Conservation (phyloP, 2,888 invertebrate species). For the Emmelina monodactyla region DNA sequence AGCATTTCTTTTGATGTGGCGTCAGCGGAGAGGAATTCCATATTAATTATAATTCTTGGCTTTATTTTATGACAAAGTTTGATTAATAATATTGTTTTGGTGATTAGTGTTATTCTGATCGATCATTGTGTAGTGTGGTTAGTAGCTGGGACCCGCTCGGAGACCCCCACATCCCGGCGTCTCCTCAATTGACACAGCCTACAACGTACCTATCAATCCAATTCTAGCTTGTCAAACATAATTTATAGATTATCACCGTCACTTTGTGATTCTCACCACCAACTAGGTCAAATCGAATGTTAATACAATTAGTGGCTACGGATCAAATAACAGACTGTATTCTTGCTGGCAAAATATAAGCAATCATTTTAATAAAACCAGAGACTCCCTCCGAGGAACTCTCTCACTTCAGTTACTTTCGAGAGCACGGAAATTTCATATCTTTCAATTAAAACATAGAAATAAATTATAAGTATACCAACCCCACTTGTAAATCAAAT, state of each 20-base stretch:
- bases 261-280: too few relatives aligned
- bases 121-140: too few relatives aligned
- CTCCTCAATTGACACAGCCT: slow-evolving; percentile 53
- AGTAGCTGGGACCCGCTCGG: too few relatives aligned
- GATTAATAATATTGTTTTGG: slow-evolving; percentile 1
- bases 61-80: slow-evolving; percentile 4
- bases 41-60: slow-evolving; percentile 32
- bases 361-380: too few relatives aligned
- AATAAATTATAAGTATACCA: slow-evolving; percentile 53
- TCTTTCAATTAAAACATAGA: slow-evolving; percentile 59
- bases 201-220: slow-evolving; percentile 50
- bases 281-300: too few relatives aligned
- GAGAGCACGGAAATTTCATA: slow-evolving; percentile 51
- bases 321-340: too few relatives aligned
- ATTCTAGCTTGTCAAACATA: slow-evolving; percentile 49
- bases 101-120: not conserved
- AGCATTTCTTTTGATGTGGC: slow-evolving; percentile 43
- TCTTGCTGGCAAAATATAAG: too few relatives aligned
- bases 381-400: too few relatives aligned
- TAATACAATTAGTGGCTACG: too few relatives aligned
- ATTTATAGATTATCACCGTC: slow-evolving; percentile 28
- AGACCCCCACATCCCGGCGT: slow-evolving; percentile 62
- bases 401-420: slow-evolving; percentile 27
- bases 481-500: slow-evolving; percentile 58
- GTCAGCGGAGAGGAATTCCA: slow-evolving; percentile 24